These are phyloP conservation scores for Panurus biarmicus DNA, from an alignment of 2,113 vertebrate species.

Conservation along the genomic window DNA sequence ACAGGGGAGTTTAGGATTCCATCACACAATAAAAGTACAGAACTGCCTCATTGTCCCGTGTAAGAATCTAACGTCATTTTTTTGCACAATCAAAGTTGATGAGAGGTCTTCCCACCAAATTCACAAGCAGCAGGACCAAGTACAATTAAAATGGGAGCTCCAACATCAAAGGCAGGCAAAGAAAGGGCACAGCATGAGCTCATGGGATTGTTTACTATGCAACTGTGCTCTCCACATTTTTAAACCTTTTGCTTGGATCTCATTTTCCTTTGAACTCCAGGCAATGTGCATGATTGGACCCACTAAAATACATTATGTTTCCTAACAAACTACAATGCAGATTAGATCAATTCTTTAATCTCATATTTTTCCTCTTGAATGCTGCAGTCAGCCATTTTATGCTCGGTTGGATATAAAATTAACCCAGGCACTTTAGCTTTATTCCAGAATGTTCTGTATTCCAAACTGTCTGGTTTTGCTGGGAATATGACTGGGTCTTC, in stretches of 20 bases:
- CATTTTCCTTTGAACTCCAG: constrained; percentile 16
- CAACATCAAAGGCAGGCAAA: constrained; percentile 21
- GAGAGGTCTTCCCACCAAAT: not conserved
- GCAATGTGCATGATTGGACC: not conserved
- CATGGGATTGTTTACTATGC: not conserved
- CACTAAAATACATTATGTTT: constrained; percentile 11
- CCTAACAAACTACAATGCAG: not conserved
- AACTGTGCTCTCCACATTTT: not conserved
- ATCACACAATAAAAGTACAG: not conserved
- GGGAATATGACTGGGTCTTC: not conserved
- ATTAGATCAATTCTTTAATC: not conserved
- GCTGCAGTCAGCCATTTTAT: not conserved
- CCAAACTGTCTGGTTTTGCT: not conserved
- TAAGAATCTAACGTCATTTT: not conserved
- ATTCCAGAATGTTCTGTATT: not conserved
- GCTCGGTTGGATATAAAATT: not conserved
- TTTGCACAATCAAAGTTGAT: not conserved
- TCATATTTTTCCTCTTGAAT: not conserved
- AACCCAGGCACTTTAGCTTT: not conserved
- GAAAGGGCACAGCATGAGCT: constrained; percentile 6
- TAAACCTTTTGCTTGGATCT: not conserved
- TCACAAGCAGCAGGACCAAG: not conserved
- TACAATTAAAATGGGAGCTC: not conserved
- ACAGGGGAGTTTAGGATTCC: not conserved
- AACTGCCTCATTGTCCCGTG: not conserved